These are phyloP conservation scores for Lapara coniferarum DNA, from an alignment of 2,888 invertebrate genomes.

Conservation along the genomic window DNA sequence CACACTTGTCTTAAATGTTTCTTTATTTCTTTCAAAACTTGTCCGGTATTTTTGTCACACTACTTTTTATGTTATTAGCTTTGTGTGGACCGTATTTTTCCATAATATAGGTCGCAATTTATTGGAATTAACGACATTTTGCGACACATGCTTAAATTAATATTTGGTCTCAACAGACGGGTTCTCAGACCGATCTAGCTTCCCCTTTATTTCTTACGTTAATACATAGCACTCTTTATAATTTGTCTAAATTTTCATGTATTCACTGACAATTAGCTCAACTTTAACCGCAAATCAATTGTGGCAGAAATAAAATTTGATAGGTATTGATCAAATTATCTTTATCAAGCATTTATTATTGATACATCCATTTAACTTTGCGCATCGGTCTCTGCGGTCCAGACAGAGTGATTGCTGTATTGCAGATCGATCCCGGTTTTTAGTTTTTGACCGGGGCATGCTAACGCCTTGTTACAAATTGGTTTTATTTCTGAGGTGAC, in stretches of 20 bases:
- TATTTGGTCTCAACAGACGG: too few relatives aligned
- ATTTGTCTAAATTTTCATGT: background rate
- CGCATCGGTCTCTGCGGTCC: conserved; percentile 38
- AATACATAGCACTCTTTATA: too few relatives aligned
- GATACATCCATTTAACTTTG: conserved; percentile 24
- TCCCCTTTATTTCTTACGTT: too few relatives aligned
- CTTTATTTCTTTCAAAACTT: too few relatives aligned
- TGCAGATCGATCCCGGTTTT: conserved; percentile 29
- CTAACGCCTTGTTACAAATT: background rate
- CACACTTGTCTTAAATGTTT: too few relatives aligned
- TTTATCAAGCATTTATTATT: conserved; percentile 18
- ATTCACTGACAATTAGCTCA: background rate
- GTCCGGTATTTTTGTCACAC: too few relatives aligned
- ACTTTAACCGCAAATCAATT: conserved; percentile 10
- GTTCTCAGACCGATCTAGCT: too few relatives aligned
- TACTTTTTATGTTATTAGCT: too few relatives aligned
- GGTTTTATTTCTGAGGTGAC: background rate
- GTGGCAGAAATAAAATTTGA: conserved; percentile 7
- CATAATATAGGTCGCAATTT: too few relatives aligned
- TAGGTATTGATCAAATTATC: background rate
- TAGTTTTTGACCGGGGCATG: conserved; percentile 10
- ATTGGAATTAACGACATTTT: too few relatives aligned
- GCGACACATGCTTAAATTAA: too few relatives aligned
- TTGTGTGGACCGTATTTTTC: too few relatives aligned
- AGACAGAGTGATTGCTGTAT: conserved; percentile 44